A percentile compares a stretch with the other conserved stretches of the same genome.
Evolutionary conservation across 2,797 vertebrate species (phyloP).

Genomic region (Tokudaia muenninki): DNA sequence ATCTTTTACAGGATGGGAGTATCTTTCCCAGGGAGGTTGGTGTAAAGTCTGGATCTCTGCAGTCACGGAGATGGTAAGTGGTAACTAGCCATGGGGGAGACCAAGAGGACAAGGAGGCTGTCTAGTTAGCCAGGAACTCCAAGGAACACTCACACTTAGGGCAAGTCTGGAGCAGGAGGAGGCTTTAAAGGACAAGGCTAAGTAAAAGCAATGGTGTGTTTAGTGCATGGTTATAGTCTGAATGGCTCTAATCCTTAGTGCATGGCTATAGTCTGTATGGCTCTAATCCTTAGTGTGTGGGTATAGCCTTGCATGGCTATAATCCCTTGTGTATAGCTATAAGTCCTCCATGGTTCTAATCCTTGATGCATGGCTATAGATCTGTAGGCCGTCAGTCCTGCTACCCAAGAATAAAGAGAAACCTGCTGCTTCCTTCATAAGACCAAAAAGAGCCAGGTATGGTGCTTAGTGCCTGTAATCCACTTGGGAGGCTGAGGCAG

Average conservation of each 20-base stretch:
- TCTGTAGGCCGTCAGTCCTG: neutral
- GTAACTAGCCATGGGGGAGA: neutral
- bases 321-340: neutral
- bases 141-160: neutral
- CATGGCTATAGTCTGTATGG: neutral
- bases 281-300: too few species aligned
- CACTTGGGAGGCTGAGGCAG: neutral
- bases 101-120: neutral
- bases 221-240: neutral
- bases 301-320: neutral
- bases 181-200: neutral
- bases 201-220: neutral
- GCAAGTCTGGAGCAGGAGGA: neutral
- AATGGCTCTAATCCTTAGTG: neutral
- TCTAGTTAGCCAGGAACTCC: neutral
- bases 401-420: slow-evolving; percentile 45
- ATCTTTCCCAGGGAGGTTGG: slow-evolving; percentile 5
- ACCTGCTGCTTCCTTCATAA: neutral
- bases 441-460: neutral
- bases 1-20: neutral
- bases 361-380: neutral
- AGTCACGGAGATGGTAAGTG: neutral
- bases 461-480: neutral
- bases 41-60: slow-evolving; percentile 22
- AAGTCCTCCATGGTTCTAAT: neutral